Base-by-base conservation (phyloP, 92 coral and sea anemone genomes). In the Pocillopora meandrina region DNA sequence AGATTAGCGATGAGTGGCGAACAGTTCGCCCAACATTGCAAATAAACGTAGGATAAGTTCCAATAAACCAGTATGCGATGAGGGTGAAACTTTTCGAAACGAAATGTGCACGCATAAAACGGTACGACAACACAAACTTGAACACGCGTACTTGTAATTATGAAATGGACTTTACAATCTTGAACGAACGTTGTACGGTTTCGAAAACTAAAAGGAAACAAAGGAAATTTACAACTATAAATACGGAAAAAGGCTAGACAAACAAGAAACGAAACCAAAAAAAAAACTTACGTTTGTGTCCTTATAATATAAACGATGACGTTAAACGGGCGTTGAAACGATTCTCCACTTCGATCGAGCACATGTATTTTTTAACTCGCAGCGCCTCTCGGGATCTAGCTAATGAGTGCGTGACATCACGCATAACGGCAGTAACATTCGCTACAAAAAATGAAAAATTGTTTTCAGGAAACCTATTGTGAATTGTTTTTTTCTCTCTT, bases 1-100 rank as follows among this genome's bases (percentile, higher is more conserved):
- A 20, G 57, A 57, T 20, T 12, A 31, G 15, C n/a, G 70, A 21
- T 20, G 31, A 42, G 10, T 60, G 55, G 65, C 64, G 65, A 74
- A 42, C 61, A 56, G 36, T 72, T 55, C 65, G 65, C 64, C n/a
- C 12, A 74, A 74, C 26, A 52, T 31, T 63, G 12, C 58, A 33
- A 36, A 47, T 60, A 63, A 33, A 15, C 69, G 16, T 15, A 31
- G 56, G 10, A 34, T 8, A 76, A 33, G 56, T 34, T 77, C 17
- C 81, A 63, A 15, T 34, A 19, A 63, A 60, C 70, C 81, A 61
- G 14, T 17, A 60, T 31, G 15, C 81, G 71, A 61, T 77, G 47
- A 75, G 36, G 21, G 10, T 2, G 1, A 77, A 42, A 77, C 81
- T 77, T 77, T 77, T 77, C 58, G 81, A 77, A 77, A 77, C 81